Conservation (phyloP, 2,797 vertebrate genomes). For the Streptopelia turtur region DNA sequence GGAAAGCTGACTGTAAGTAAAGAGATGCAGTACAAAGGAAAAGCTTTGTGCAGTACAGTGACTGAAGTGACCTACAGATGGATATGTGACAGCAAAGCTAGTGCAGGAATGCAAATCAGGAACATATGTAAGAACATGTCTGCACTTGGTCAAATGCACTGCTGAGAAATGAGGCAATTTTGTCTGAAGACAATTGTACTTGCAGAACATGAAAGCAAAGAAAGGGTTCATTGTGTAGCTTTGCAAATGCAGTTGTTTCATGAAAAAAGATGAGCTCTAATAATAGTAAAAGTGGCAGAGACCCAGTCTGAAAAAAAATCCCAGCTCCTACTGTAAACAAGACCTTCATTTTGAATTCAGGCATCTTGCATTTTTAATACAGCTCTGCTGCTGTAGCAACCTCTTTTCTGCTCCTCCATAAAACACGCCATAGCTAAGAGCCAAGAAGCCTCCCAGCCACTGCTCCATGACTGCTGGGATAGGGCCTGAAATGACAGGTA, state of each 20-base stretch:
- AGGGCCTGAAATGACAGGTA: neutral
- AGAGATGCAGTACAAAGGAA: neutral
- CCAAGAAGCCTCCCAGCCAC: neutral
- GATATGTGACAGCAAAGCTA: slow-evolving; percentile 32
- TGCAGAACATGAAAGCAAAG: slow-evolving; percentile 68
- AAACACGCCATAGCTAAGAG: neutral
- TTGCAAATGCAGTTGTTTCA: slow-evolving; percentile 70
- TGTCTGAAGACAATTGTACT: slow-evolving; percentile 62
- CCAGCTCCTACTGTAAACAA: slow-evolving; percentile 51
- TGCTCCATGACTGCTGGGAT: neutral
- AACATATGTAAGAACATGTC: slow-evolving; percentile 60
- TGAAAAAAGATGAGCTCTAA: slow-evolving; percentile 77
- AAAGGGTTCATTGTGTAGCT: slow-evolving; percentile 70
- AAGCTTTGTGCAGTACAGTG: neutral
- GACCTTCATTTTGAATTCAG: slow-evolving; percentile 54
- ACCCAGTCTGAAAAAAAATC: slow-evolving; percentile 37
- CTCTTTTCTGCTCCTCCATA: neutral
- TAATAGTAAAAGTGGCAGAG: slow-evolving; percentile 66
- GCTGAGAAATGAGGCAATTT: slow-evolving; percentile 57
- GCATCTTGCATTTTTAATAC: slow-evolving; percentile 21
- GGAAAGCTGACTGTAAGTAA: slow-evolving; percentile 8
- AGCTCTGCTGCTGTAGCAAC: neutral
- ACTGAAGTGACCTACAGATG: slow-evolving; percentile 37
- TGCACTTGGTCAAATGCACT: slow-evolving; percentile 51
- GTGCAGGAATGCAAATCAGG: slow-evolving; percentile 55